phyloP scores from a whole-genome alignment of 2,888 invertebrate genomes.

The Pristionchus entomophagus region DNA sequence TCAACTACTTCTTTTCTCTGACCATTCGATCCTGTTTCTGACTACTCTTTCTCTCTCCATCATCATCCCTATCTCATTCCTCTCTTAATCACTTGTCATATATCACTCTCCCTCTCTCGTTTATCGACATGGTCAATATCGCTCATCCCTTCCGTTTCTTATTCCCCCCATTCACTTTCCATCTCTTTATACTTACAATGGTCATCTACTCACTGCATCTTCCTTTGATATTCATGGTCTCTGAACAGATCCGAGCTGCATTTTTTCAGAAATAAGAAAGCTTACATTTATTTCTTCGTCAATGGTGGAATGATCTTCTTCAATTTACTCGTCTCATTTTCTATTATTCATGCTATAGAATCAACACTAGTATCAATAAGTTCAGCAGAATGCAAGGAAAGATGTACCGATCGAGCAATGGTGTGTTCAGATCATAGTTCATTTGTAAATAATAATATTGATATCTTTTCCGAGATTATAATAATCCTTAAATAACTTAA shows the following conservation, averaged over 20 bases:
- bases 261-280: too few relatives aligned
- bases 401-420: constrained; percentile 35
- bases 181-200: neutral
- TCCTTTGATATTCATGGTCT: neutral
- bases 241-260: too few relatives aligned
- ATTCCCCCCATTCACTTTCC: neutral
- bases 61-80: constrained; percentile 14
- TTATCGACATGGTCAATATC: constrained; percentile 30
- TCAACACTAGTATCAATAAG: constrained; percentile 6
- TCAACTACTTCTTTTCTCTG: neutral
- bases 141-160: neutral
- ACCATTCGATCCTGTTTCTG: constrained; percentile 10
- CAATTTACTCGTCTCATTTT: neutral
- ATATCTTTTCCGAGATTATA: too few relatives aligned
- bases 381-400: neutral
- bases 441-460: neutral
- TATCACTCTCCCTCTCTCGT: constrained; percentile 16
- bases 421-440: neutral
- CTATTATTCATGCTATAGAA: neutral
- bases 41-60: constrained; percentile 4
- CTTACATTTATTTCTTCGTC: neutral
- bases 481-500: too few relatives aligned
- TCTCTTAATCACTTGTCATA: constrained; percentile 17
- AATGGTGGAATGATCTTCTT: constrained; percentile 8
- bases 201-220: neutral